Conservation (phyloP, 1,140 invertebrate genomes). For the Leptoteleia sp. region DNA sequence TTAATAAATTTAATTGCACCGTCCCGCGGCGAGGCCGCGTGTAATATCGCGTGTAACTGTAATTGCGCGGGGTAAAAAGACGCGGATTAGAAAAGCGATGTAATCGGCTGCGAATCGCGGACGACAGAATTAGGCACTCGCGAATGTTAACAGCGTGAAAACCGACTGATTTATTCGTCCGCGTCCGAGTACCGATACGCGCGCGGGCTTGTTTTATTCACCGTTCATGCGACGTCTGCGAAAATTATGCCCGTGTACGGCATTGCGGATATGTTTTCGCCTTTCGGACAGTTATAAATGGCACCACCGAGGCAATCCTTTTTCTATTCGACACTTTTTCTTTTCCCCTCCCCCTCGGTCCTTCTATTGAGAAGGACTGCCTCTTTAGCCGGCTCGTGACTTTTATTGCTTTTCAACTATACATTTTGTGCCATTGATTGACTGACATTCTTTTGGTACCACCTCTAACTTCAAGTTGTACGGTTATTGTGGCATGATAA, state of each 20-base stretch:
- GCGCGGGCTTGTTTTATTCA: conserved; percentile 28
- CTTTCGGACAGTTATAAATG: conserved; percentile 26
- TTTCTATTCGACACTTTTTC: no score
- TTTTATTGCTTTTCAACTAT: no score
- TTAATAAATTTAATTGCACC: conserved; percentile 67
- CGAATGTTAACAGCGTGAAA: conserved; percentile 20
- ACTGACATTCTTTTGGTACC: no score
- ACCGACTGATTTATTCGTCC: conserved; percentile 49
- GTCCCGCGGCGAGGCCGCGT: conserved; percentile 59
- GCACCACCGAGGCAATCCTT: no score
- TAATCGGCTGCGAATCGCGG: conserved; percentile 30
- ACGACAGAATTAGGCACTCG: conserved; percentile 55
- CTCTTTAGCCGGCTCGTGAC: no score
- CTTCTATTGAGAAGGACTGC: no score
- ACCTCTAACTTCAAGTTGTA: no score
- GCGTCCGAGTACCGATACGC: conserved; percentile 30
- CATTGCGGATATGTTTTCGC: conserved; percentile 21
- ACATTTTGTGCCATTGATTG: no score
- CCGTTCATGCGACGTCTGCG: conserved; percentile 25
- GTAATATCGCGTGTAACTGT: conserved; percentile 60
- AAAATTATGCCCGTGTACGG: conserved; percentile 47
- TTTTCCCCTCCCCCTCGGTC: no score
- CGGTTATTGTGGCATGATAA: no score
- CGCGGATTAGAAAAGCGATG: conserved; percentile 60
- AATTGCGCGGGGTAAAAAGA: conserved; percentile 55